Evolutionary conservation across 2,888 invertebrate genomes (phyloP).

Genomic region (Drosophila subsilvestris): DNA sequence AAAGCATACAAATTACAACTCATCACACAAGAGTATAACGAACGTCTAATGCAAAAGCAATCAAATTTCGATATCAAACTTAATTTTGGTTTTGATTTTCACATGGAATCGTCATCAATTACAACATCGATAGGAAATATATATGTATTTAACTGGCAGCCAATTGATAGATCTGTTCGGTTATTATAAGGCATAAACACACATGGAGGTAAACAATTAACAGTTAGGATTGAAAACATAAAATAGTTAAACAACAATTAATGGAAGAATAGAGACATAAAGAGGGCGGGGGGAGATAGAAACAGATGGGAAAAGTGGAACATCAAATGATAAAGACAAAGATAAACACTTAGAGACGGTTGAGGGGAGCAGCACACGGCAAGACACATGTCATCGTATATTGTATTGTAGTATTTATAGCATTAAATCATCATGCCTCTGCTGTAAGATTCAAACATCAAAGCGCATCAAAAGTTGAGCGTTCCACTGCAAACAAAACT

Average conservation of each 20-base stretch:
- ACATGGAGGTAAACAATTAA: conserved; percentile 59
- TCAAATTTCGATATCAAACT: conserved; percentile 59
- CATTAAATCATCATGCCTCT: conserved; percentile 27
- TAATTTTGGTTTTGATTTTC: conserved; percentile 44
- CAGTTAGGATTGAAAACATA: conserved; percentile 57
- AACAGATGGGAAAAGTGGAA: conserved; percentile 42
- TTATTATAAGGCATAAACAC: conserved; percentile 55
- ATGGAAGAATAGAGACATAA: conserved; percentile 19
- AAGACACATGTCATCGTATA: conserved; percentile 52
- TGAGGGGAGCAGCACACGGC: conserved; percentile 38
- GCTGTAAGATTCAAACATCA: not conserved
- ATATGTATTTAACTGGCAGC: conserved; percentile 44
- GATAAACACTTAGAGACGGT: conserved; percentile 26
- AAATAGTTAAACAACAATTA: conserved; percentile 45
- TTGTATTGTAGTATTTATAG: conserved; percentile 3
- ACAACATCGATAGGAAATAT: conserved; percentile 67
- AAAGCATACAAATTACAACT: conserved; percentile 77
- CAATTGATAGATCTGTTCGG: conserved; percentile 46
- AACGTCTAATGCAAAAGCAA: conserved; percentile 80
- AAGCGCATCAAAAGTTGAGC: conserved; percentile 10
- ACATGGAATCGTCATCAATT: conserved; percentile 56
- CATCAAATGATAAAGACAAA: conserved; percentile 32
- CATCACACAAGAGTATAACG: conserved; percentile 64
- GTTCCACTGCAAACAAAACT: conserved; percentile 5
- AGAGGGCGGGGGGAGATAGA: conserved; percentile 28